These are phyloP conservation scores for Lycia hirtaria DNA, from an alignment of 2,888 invertebrate species.

Conservation along the genomic window DNA sequence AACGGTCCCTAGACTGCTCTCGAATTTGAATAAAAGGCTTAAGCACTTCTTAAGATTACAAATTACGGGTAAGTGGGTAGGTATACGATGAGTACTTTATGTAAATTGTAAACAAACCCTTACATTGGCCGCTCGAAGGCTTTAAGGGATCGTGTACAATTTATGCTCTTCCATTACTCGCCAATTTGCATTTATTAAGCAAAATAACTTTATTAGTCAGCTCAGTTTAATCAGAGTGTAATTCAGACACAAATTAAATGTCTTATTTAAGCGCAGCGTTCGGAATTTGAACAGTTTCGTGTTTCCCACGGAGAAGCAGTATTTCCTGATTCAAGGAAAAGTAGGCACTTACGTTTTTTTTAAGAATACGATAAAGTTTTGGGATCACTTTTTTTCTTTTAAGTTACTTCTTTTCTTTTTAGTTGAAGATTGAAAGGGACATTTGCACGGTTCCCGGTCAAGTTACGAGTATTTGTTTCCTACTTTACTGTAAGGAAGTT, in stretches of 20 bases:
- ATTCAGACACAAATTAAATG: constrained; percentile 26
- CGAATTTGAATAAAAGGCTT: not conserved
- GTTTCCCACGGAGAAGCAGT: constrained; percentile 4
- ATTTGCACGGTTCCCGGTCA: constrained; percentile 2
- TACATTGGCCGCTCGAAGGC: constrained; percentile 27
- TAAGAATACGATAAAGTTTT: constrained; percentile 10
- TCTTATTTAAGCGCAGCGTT: not conserved
- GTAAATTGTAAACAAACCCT: constrained; percentile 35
- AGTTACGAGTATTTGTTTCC: constrained; percentile 6
- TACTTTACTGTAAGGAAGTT: not conserved
- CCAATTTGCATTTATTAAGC: constrained; percentile 37
- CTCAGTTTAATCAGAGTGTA: constrained; percentile 31
- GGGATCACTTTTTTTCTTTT: constrained; percentile 6
- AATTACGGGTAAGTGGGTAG: constrained; percentile 17
- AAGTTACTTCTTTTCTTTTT: not conserved
- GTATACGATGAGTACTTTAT: constrained; percentile 22
- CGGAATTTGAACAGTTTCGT: not conserved
- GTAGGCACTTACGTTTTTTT: constrained; percentile 3
- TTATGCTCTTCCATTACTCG: constrained; percentile 32
- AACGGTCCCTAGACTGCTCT: not conserved
- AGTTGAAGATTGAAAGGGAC: constrained; percentile 1
- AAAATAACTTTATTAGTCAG: constrained; percentile 32
- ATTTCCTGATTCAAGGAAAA: constrained; percentile 4
- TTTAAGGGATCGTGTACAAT: constrained; percentile 31
- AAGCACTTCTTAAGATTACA: constrained; percentile 13